These are phyloP conservation scores for Trichonephila clavata DNA, from an alignment of 1,140 invertebrate genomes.

Conservation along the genomic window DNA sequence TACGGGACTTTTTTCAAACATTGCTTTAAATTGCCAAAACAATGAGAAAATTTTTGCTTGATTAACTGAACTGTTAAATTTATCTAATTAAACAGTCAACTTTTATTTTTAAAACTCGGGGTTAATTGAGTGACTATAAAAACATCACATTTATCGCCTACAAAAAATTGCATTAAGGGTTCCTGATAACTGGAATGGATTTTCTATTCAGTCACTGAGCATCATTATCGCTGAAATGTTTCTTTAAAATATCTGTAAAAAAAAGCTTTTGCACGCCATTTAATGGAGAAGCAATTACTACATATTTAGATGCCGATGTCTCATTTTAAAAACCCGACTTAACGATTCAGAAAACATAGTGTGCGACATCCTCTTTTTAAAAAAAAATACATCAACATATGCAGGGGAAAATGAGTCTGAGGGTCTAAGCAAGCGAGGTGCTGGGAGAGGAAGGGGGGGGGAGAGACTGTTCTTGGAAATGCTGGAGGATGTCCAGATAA, in stretches of 20 bases:
- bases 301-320: background rate
- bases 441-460: background rate
- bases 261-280: background rate
- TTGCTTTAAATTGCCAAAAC: no score
- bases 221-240: slow-evolving; percentile 12
- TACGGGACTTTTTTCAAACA: no score
- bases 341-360: background rate
- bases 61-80: no score
- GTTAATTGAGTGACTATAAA: background rate
- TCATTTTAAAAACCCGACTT: background rate
- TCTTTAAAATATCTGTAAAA: background rate
- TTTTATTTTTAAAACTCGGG: background rate
- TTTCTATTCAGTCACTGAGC: background rate
- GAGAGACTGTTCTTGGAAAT: slow-evolving; percentile 5
- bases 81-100: background rate
- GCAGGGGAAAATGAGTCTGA: background rate
- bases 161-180: no score
- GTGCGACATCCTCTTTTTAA: background rate
- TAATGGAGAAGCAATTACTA: background rate
- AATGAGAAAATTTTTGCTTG: no score
- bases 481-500: slow-evolving; percentile 37
- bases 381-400: background rate
- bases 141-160: background rate
- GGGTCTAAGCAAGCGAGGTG: background rate
- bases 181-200: background rate